Percentiles rank a stretch among this genome's conserved stretches.
These are phyloP conservation scores for Geotrypetes seraphini DNA, from an alignment of 2,797 vertebrate species.

Conservation along the genomic window DNA sequence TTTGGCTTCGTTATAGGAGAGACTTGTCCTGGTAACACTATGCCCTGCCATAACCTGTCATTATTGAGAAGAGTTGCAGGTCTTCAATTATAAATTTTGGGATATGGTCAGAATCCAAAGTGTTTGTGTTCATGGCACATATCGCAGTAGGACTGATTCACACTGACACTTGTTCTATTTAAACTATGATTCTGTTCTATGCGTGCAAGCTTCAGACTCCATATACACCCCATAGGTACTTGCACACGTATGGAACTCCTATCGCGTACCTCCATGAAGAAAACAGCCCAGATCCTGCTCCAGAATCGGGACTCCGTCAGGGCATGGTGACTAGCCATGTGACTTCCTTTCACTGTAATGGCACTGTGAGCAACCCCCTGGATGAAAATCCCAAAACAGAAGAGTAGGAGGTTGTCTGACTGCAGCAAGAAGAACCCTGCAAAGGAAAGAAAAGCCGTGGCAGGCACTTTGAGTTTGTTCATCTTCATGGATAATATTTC, in stretches of 20 bases:
- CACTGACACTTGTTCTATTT: too few relatives aligned
- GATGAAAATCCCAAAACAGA: constrained; percentile 54
- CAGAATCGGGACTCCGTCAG: constrained; percentile 71
- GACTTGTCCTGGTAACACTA: too few relatives aligned
- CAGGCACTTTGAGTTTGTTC: too few relatives aligned
- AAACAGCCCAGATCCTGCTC: constrained; percentile 72
- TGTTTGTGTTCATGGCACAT: too few relatives aligned
- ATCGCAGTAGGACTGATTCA: too few relatives aligned
- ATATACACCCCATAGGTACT: background rate
- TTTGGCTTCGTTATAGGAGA: too few relatives aligned
- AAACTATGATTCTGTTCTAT: background rate
- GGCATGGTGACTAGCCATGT: constrained; percentile 76
- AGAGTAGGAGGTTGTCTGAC: constrained; percentile 47
- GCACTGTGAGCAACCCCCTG: constrained; percentile 71
- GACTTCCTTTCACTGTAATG: constrained; percentile 77
- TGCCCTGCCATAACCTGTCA: too few relatives aligned
- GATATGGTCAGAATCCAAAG: too few relatives aligned
- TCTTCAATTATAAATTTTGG: too few relatives aligned
- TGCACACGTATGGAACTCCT: background rate
- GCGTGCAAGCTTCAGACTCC: background rate
- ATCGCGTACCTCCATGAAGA: constrained; percentile 82
- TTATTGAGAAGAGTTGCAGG: too few relatives aligned
- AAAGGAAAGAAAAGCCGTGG: too few relatives aligned
- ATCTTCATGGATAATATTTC: too few relatives aligned
- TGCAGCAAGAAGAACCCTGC: constrained; percentile 76